phyloP scores from a whole-genome alignment of 2,113 vertebrate species.

The Ginglymostoma cirratum region DNA sequence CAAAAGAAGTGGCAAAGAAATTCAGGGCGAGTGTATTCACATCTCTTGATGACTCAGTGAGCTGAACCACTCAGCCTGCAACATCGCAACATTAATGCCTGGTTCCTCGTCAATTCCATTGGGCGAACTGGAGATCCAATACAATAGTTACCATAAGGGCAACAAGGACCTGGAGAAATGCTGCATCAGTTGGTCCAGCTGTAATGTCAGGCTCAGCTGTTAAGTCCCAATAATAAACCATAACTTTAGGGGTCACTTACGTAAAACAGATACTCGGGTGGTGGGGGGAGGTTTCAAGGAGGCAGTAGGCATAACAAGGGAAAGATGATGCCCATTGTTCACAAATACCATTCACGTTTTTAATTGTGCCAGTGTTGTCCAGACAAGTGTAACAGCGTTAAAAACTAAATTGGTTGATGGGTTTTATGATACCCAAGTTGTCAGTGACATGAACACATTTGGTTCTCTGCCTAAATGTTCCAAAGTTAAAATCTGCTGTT shows the following conservation, averaged over 20 bases:
- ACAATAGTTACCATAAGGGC: no score
- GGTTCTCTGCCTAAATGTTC: background rate
- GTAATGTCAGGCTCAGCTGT: background rate
- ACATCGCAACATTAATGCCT: background rate
- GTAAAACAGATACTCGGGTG: background rate
- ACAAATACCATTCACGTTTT: background rate
- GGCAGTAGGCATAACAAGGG: background rate
- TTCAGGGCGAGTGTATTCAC: background rate
- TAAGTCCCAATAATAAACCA: background rate
- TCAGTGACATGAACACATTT: background rate
- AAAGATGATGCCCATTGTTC: background rate
- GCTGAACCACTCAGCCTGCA: background rate
- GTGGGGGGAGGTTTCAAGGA: background rate
- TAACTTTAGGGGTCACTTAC: background rate
- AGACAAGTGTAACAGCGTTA: background rate
- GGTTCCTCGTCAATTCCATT: background rate
- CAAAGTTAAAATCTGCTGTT: background rate
- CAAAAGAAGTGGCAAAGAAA: background rate
- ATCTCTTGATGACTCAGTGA: background rate
- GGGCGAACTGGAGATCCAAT: background rate
- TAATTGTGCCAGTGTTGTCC: background rate
- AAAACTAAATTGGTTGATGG: background rate
- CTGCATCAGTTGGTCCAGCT: background rate
- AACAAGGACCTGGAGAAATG: no score
- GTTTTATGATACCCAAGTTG: background rate